Base-by-base conservation (phyloP, 2,797 vertebrate genomes). In the Epinephelus malabaricus region DNA sequence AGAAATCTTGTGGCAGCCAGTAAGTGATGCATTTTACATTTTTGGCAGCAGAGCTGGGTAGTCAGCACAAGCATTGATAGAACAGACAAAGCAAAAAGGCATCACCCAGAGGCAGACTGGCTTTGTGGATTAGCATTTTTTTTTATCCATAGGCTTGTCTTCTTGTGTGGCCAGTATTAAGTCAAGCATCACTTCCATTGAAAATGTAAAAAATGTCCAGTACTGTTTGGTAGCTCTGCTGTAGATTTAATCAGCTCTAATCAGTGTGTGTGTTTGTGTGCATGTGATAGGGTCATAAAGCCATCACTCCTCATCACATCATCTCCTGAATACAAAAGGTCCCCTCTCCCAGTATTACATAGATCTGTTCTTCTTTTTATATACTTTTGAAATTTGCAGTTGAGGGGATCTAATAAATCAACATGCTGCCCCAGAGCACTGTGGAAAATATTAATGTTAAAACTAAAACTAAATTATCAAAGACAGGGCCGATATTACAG, bases 41-140 rank as follows among this genome's bases (percentile, higher is more conserved):
- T 85, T 62, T 85, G 78, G 79, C 86, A 78, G 51, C 43, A 69
- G 30, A 68, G 51, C 59, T n/a, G 6, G 19, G 4, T 30, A 58
- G 59, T 62, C 30, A 73, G 47, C 21, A 38, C 34, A 15, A 80
- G 46, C 63, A 55, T 4, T 34, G 61, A 75, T 76, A 59, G 81
- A 74, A 50, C 54, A 79, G 53, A 82, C 25, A 30, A 78, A 76
- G 69, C 46, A 25, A 43, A 78, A 72, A 76, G n/a, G 38, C 25
- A 53, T 86, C 61, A 69, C 19, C 59, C 53, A 63, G 68, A 78
- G 70, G 62, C 69, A 77, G 21, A 40, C 67, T 65, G 60, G 54
- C 61, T 84, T 76, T 55, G 58, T 83, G 38, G 66, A 79, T 87
- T 82, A 87, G 49, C 38, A 58, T 53, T 81, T 67, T 55, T n/a